Evolutionary conservation across 2,113 vertebrate genomes (phyloP).

Genomic region (Ochotona princeps): DNA sequence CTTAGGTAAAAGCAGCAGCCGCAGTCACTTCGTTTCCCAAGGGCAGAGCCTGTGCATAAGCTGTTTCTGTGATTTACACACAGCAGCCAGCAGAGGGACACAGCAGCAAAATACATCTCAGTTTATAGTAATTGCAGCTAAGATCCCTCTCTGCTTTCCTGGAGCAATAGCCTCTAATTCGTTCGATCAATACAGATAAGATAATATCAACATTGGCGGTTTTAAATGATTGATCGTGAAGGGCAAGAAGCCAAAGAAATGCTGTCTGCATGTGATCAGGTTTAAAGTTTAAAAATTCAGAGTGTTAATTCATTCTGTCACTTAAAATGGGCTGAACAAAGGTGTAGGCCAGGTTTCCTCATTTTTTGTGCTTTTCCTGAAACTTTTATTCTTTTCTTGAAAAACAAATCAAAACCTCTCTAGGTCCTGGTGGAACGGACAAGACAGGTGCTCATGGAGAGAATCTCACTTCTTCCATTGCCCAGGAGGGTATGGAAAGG

Average conservation of each 20-base stretch:
- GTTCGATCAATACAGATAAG: background rate
- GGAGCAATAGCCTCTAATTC: constrained; percentile 57
- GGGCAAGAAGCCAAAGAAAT: background rate
- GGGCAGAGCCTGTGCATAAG: constrained; percentile 71
- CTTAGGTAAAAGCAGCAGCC: constrained; percentile 13
- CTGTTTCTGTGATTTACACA: constrained; percentile 64
- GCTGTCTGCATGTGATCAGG: background rate
- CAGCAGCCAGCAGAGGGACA: constrained; percentile 18
- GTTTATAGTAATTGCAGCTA: constrained; percentile 56
- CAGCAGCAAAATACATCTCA: constrained; percentile 45
- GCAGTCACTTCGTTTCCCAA: constrained; percentile 62
- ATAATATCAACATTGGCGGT: background rate
- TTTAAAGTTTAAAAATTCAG: background rate
- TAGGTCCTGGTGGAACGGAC: background rate
- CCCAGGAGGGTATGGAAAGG: background rate
- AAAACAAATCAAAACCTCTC: background rate
- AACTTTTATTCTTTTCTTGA: background rate
- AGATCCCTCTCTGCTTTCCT: constrained; percentile 49
- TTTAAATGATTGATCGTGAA: background rate
- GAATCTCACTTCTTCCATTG: background rate
- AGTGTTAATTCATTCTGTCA: background rate
- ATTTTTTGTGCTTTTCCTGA: background rate
- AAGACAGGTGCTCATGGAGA: background rate
- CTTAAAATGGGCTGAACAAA: background rate
- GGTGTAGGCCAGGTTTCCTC: background rate